Evolutionary conservation across 2,113 vertebrate genomes (phyloP).

Genomic region (Cyrtonyx montezumae): DNA sequence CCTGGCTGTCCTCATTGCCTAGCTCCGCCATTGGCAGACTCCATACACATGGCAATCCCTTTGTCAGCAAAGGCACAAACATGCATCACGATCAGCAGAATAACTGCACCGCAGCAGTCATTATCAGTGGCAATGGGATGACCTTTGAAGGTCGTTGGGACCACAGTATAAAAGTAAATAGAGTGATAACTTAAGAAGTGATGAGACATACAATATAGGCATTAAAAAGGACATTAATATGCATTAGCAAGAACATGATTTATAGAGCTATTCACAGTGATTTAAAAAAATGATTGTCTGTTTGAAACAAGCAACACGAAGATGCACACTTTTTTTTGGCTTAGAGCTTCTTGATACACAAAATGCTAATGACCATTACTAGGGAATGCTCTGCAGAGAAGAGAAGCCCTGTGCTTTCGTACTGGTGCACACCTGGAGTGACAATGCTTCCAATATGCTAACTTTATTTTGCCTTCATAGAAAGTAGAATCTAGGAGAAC

Average conservation of each 20-base stretch:
- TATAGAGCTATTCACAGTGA: background rate
- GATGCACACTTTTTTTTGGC: background rate
- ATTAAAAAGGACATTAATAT: background rate
- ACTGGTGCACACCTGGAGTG: background rate
- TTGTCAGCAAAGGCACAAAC: background rate
- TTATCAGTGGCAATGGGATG: rapidly evolving
- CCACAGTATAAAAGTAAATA: background rate
- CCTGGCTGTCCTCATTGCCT: too few species aligned
- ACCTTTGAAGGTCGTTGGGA: background rate
- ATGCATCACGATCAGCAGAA: background rate
- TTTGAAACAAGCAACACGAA: background rate
- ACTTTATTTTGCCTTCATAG: background rate
- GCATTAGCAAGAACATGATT: background rate
- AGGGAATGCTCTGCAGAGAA: background rate
- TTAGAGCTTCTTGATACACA: background rate
- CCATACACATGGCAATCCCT: too few species aligned
- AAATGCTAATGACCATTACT: background rate
- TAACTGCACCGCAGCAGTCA: background rate
- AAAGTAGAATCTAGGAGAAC: background rate
- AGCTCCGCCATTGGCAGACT: too few species aligned
- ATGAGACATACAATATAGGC: rapidly evolving
- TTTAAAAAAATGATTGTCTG: background rate
- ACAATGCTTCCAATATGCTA: background rate
- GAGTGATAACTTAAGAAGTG: background rate
- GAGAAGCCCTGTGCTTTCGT: background rate